Conservation (phyloP, 1,140 invertebrate species). For the Augochlora pura region DNA sequence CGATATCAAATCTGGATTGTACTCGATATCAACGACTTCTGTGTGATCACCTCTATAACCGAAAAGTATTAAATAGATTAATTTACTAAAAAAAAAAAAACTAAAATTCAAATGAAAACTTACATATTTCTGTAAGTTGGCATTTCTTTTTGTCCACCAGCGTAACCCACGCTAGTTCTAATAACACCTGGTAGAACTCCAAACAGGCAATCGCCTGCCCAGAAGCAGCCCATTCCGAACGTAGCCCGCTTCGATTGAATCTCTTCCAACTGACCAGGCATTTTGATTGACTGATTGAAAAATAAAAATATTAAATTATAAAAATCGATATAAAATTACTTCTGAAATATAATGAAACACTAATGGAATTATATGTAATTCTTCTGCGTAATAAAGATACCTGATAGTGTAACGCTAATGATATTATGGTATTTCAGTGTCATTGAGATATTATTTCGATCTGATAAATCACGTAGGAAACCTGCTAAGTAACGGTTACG, state of each 20-base stretch:
- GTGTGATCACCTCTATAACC: slow-evolving; percentile 93
- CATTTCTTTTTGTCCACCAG: slow-evolving; percentile 89
- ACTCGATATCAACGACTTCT: slow-evolving; percentile 95
- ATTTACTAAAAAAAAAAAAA: background rate
- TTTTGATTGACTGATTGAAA: slow-evolving; percentile 58
- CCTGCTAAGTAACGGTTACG: slow-evolving; percentile 26
- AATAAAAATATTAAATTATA: background rate
- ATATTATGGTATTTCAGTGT: background rate
- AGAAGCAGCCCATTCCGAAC: slow-evolving; percentile 98
- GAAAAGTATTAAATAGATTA: background rate
- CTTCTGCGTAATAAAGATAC: background rate
- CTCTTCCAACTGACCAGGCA: slow-evolving; percentile 77
- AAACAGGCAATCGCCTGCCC: slow-evolving; percentile 96
- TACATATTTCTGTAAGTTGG: slow-evolving; percentile 94
- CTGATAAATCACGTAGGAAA: slow-evolving; percentile 28
- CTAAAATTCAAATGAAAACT: slow-evolving; percentile 69
- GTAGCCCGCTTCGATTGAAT: slow-evolving; percentile 84
- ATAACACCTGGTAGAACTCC: slow-evolving; percentile 92
- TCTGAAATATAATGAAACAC: background rate
- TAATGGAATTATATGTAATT: background rate
- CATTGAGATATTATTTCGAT: background rate
- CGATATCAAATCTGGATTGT: slow-evolving; percentile 88
- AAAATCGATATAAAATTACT: background rate
- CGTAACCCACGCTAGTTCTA: slow-evolving; percentile 96
- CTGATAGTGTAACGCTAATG: background rate